Evolutionary conservation across 2,888 invertebrate species (phyloP), one percentile per base, ranked within the genome.

Genomic region (Pecten maximus): DNA sequence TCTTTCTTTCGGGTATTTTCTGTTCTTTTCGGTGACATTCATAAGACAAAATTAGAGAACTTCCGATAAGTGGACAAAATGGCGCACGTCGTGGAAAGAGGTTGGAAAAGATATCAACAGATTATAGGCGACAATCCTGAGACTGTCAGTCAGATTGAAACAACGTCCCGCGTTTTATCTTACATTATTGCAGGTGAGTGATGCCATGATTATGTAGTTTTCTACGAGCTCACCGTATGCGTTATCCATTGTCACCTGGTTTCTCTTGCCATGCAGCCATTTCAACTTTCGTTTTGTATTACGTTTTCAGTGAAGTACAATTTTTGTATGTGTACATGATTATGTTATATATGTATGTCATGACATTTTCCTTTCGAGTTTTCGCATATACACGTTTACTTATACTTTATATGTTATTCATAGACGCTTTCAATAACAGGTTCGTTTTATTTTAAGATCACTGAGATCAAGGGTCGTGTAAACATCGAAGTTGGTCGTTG

Each of bases 181-280:
- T 96, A 95, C 93, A 90, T 95, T 35, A 94, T 95, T 90, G 95
- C 95, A 93, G 96, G 96, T 96, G 93, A 88, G 39, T 15, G 54
- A 16, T 23, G 16, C 39, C 23, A 40, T 35, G 16, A 39, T 48
- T 39, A 15, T 87, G 40, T 87, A 48, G 40, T 50, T 90, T n/a
- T 44, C 28, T n/a, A 40, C 40, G 48, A 39, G 91, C 16, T 87
- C 48, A 35, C 48, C 23, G 60, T n/a, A n/a, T n/a, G n/a, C n/a
- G n/a, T n/a, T n/a, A n/a, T n/a, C n/a, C n/a, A n/a, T 48, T 44
- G 44, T 88, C 40, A 35, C 12, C 48, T 54, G 6, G 44, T 40
- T 35, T 15, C 23, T 87, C 0, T 87, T 6, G 12, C 19, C 40
- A 15, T 16, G 16, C 2, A 15, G 15, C 2, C 39, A 87, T 15